A percentile compares a stretch with the other conserved stretches of the same genome.
Conservation (phyloP, 2,797 vertebrate species). For the Anisognathus igniventris region DNA sequence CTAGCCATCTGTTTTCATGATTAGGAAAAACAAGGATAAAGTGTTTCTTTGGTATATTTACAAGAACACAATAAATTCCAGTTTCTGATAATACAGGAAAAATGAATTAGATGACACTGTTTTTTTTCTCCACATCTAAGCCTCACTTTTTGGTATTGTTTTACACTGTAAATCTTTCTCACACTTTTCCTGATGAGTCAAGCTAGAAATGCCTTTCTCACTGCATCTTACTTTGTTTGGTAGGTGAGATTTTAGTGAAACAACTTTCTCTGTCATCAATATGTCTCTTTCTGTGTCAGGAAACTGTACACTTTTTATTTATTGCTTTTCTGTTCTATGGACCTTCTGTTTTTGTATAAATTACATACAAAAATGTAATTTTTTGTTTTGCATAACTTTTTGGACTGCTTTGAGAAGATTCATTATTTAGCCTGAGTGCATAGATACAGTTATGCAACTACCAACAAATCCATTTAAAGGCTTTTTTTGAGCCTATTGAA, state of each 20-base stretch:
- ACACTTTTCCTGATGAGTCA: not conserved
- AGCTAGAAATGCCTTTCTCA: not conserved
- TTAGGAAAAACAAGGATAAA: not conserved
- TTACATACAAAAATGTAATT: rapidly evolving
- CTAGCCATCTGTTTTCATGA: not conserved
- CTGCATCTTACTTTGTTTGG: not conserved
- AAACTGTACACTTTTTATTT: not conserved
- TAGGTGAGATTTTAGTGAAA: not conserved
- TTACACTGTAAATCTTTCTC: not conserved
- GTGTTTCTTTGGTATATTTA: not conserved
- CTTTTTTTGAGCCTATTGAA: not conserved
- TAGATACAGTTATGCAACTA: not conserved
- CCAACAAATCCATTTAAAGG: not conserved
- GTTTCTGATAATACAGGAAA: not conserved
- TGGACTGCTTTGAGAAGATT: not conserved
- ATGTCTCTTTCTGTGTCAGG: not conserved
- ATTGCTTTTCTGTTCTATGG: not conserved
- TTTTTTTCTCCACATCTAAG: not conserved
- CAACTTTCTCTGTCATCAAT: not conserved
- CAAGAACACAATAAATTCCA: not conserved
- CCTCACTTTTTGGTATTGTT: not conserved
- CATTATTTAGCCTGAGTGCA: not conserved
- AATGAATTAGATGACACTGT: not conserved
- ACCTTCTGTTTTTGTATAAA: not conserved
- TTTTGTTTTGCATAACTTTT: not conserved